Base-by-base conservation (phyloP, 2,113 vertebrate species). In the Coptodon bakossiorum region DNA sequence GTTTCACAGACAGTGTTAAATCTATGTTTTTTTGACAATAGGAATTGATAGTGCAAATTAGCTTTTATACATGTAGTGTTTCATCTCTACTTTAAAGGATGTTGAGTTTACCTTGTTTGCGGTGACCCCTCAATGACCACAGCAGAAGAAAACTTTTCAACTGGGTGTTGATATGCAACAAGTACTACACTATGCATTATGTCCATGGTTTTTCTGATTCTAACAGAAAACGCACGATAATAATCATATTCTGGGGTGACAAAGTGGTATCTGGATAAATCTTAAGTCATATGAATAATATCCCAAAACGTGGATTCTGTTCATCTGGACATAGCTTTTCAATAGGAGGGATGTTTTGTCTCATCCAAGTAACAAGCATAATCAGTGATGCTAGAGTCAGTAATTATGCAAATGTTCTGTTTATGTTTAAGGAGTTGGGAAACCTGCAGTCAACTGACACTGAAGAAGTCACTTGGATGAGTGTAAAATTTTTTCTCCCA, bases 401-500 rank as follows among this genome's bases (percentile, higher is more conserved):
- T 59, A 31, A 59, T 9, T 59, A 59, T 31, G 57, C 57, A 59
- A 59, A 59, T 31, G 27, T 59, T 31, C 7, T 9, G 1, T 6
- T 59, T 31, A 0, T 61, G 57, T 31, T 31, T 31, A 31, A 61
- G 27, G 14, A 31, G 57, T 0, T 61, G 27, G 57, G 57, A 61
- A 0, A 61, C 57, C 57, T 61, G 57, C 27, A 61, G 27, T 17
- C 8, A 31, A 0, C 57, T 61, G 57, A 61, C 27, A 61, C 57
- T 61, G 57, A 31, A 61, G 57, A 31, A 31, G 57, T 61, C 57
- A 3, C 34, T 61, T 14, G 6, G 61, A 6, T 36, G 61, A 36
- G 31, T 36, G 31, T 7, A n/a, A 66, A 66, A 66, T 36, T 17
- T 8, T 50, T 31, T 3, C 56, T 59, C 56, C 56, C 56, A 1